Percentiles rank a stretch among this genome's conserved stretches.
These are phyloP conservation scores for Ranitomeya variabilis DNA, from an alignment of 2,113 vertebrate species.

Conservation along the genomic window DNA sequence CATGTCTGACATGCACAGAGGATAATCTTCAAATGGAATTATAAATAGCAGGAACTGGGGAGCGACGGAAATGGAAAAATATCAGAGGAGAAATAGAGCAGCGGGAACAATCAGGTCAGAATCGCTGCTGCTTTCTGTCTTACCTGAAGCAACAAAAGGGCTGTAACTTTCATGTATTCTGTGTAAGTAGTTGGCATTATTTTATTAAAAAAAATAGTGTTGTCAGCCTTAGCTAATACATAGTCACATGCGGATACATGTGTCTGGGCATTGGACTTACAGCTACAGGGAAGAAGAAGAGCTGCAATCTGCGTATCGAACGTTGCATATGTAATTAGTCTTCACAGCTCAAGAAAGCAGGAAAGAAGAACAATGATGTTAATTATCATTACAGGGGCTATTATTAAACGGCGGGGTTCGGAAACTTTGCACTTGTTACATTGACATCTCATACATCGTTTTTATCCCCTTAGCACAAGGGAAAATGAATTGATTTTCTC, in stretches of 20 bases:
- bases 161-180: not conserved
- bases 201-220: not conserved
- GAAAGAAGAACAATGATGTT: not conserved
- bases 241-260: not conserved
- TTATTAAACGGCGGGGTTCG: not conserved
- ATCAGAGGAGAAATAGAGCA: not conserved
- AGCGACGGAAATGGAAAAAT: constrained; percentile 28
- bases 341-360: not conserved
- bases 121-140: not conserved
- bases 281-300: not conserved
- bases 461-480: no score
- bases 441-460: no score
- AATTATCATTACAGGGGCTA: not conserved
- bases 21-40: constrained; percentile 25
- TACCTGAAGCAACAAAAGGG: not conserved
- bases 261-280: not conserved
- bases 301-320: not conserved
- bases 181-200: not conserved
- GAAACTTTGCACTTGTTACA: no score
- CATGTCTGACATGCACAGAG: not conserved
- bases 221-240: not conserved
- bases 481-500: no score
- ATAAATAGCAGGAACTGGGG: constrained; percentile 29
- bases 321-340: not conserved
- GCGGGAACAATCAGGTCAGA: not conserved